Conservation (phyloP, 1,140 invertebrate genomes). For the Neodiprion fabricii region DNA sequence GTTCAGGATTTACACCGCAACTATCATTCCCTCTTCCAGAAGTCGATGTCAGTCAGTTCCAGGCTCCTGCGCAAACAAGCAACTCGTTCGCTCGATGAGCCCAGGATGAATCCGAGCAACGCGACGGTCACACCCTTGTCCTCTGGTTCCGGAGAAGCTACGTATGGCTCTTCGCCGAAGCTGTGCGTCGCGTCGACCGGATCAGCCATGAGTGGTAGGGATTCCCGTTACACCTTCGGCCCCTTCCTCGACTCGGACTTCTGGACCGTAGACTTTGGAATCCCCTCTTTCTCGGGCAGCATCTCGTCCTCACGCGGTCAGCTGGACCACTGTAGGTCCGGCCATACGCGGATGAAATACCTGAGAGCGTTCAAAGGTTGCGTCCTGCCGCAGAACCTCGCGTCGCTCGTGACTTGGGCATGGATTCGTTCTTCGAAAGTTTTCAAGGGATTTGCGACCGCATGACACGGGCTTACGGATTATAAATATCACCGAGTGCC, state of each 20-base stretch:
- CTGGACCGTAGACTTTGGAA: neutral
- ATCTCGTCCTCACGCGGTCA: neutral
- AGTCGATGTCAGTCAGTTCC: too few relatives aligned
- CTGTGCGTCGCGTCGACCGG: neutral
- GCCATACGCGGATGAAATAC: constrained; percentile 2
- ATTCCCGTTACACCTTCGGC: neutral
- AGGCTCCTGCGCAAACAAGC: too few relatives aligned
- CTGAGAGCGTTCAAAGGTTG: neutral
- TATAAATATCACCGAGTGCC: too few relatives aligned
- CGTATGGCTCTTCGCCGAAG: neutral
- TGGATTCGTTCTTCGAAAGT: too few relatives aligned
- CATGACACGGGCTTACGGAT: too few relatives aligned
- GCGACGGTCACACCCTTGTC: too few relatives aligned
- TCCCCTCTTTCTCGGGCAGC: neutral
- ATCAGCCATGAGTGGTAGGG: neutral
- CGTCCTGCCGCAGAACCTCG: neutral
- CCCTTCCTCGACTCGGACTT: neutral
- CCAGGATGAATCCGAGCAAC: too few relatives aligned
- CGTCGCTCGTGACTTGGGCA: neutral
- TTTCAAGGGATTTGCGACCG: too few relatives aligned
- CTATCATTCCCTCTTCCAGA: too few relatives aligned
- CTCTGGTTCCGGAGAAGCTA: neutral
- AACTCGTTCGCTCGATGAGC: too few relatives aligned
- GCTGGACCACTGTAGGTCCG: neutral
- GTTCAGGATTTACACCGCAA: too few relatives aligned